Conservation (phyloP, 2,797 vertebrate genomes). For the Tenualosa thibaudeaui region DNA sequence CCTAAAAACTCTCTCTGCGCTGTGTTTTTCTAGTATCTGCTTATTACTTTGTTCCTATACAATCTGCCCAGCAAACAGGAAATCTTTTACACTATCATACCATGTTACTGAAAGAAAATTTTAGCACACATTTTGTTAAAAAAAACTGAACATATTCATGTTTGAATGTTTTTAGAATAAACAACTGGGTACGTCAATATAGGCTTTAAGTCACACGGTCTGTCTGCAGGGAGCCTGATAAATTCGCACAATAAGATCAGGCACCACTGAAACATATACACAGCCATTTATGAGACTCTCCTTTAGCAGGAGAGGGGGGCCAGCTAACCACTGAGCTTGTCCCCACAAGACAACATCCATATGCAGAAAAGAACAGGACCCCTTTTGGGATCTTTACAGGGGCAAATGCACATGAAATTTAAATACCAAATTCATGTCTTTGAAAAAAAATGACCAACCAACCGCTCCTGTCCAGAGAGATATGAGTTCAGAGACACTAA, state of each 20-base stretch:
- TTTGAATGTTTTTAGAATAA: background rate
- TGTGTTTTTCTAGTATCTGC: background rate
- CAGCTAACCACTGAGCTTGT: background rate
- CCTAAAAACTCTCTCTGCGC: background rate
- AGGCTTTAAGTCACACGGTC: background rate
- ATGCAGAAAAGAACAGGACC: background rate
- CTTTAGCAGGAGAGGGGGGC: background rate
- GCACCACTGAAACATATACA: background rate
- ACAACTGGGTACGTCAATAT: background rate
- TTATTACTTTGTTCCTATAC: background rate
- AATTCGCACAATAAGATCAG: slow-evolving; percentile 13
- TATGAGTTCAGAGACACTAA: background rate
- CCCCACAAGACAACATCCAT: slow-evolving; percentile 21
- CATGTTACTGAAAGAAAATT: background rate
- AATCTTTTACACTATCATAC: background rate
- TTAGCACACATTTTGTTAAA: too few relatives aligned
- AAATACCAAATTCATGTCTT: background rate
- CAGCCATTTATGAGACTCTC: slow-evolving; percentile 7
- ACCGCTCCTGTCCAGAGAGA: slow-evolving; percentile 10
- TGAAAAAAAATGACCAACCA: background rate
- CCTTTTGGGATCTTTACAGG: background rate
- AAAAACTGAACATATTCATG: background rate
- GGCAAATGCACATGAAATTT: background rate
- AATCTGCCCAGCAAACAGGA: background rate
- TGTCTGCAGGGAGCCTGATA: background rate